Conservation (phyloP, 1,140 invertebrate genomes). For the Drosophila tsacasi region DNA sequence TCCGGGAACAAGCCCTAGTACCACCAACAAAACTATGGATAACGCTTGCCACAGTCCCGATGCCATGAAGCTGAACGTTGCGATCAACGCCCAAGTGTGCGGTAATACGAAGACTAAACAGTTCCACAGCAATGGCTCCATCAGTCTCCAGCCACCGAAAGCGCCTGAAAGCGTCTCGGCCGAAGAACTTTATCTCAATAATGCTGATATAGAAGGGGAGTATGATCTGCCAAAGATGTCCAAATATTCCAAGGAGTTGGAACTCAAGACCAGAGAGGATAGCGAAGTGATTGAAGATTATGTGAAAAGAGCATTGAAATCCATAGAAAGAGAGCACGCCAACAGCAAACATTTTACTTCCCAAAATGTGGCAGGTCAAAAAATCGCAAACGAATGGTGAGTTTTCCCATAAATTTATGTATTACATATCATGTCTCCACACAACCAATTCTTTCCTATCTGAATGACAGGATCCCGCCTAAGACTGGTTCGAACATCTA, state of each 20-base stretch:
- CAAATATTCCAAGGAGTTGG: no score
- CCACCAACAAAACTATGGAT: background rate
- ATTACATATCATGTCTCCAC: background rate
- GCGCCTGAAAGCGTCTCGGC: background rate
- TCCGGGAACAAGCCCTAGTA: background rate
- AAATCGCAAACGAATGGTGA: background rate
- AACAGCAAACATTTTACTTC: background rate
- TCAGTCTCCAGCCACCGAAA: constrained; percentile 44
- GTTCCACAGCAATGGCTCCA: constrained; percentile 68
- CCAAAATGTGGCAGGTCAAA: background rate
- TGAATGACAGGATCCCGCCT: background rate
- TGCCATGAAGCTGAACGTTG: constrained; percentile 64
- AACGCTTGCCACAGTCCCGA: constrained; percentile 38
- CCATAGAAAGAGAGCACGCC: no score
- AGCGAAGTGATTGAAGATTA: background rate
- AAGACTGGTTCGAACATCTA: constrained; percentile 2
- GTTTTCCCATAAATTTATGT: background rate
- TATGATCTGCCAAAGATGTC: background rate
- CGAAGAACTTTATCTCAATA: background rate
- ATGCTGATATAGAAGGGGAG: background rate
- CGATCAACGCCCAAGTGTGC: constrained; percentile 68
- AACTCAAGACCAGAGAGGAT: background rate
- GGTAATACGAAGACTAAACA: constrained; percentile 58
- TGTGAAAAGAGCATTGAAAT: background rate
- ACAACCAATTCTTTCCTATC: background rate